Evolutionary conservation across 2,797 vertebrate genomes (phyloP).

Genomic region (Neolamprologus multifasciatus): DNA sequence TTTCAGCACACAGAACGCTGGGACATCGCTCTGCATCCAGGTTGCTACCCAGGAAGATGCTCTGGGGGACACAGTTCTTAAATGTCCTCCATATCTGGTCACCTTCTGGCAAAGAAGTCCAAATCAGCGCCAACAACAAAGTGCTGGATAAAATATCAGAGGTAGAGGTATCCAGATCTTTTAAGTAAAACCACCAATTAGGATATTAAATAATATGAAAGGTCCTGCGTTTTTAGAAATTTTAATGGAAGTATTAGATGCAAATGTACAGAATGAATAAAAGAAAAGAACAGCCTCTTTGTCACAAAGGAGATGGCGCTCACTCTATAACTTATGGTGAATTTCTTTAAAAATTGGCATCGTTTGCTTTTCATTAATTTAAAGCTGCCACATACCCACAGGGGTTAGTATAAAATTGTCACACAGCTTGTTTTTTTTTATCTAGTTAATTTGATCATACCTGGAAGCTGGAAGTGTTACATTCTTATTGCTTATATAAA

Average conservation of each 20-base stretch:
- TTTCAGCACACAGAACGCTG: constrained; percentile 2
- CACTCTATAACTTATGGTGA: neutral
- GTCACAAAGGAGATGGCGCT: neutral
- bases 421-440: neutral
- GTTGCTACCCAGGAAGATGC: neutral
- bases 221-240: neutral
- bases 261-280: neutral
- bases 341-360: neutral
- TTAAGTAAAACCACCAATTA: neutral
- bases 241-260: neutral
- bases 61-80: constrained; percentile 18
- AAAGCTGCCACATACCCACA: neutral
- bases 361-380: neutral
- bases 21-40: constrained; percentile 52
- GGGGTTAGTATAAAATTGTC: neutral
- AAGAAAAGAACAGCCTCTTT: neutral
- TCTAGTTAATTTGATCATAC: neutral
- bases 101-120: constrained; percentile 61
- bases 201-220: neutral
- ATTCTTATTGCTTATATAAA: neutral
- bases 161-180: neutral
- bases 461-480: neutral
- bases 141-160: constrained; percentile 6
- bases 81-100: constrained; percentile 68
- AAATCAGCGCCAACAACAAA: constrained; percentile 18